These are phyloP conservation scores for Leptinotarsa tumamoca DNA, from an alignment of 2,888 invertebrate species.

Conservation along the genomic window DNA sequence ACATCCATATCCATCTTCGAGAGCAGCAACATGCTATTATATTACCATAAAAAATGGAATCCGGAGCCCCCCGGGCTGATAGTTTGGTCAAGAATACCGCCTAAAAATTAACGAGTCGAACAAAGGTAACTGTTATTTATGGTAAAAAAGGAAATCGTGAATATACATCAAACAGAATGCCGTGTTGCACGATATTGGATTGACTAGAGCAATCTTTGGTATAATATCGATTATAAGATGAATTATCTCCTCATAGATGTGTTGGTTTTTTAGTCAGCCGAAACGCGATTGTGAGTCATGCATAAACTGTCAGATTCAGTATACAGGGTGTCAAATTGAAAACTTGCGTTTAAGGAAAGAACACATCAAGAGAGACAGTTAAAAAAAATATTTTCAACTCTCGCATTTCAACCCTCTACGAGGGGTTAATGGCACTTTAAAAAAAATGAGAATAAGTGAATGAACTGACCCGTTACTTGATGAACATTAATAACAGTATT, in stretches of 20 bases:
- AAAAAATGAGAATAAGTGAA: no score
- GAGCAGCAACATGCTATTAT: conserved; percentile 44
- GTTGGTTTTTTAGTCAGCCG: background rate
- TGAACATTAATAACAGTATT: no score
- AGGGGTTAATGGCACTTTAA: no score
- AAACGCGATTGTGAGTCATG: background rate
- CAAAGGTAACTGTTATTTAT: conserved; percentile 54
- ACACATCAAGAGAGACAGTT: no score
- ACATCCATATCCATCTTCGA: conserved; percentile 40
- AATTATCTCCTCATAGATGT: conserved; percentile 2
- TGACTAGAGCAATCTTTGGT: conserved; percentile 15
- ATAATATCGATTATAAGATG: background rate
- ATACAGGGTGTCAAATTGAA: no score
- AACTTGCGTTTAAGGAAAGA: no score
- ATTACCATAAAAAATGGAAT: conserved; percentile 53
- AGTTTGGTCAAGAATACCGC: conserved; percentile 49
- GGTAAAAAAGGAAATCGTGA: conserved; percentile 24
- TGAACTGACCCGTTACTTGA: no score
- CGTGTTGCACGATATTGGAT: conserved; percentile 15
- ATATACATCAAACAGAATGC: conserved; percentile 19
- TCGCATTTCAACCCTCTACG: no score
- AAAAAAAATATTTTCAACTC: no score
- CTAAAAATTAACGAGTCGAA: conserved; percentile 52
- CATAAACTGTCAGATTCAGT: no score
- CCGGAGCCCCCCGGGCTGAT: conserved; percentile 45